Base-by-base conservation (phyloP, 92 coral and sea anemone species). In the Siderastrea radians region DNA sequence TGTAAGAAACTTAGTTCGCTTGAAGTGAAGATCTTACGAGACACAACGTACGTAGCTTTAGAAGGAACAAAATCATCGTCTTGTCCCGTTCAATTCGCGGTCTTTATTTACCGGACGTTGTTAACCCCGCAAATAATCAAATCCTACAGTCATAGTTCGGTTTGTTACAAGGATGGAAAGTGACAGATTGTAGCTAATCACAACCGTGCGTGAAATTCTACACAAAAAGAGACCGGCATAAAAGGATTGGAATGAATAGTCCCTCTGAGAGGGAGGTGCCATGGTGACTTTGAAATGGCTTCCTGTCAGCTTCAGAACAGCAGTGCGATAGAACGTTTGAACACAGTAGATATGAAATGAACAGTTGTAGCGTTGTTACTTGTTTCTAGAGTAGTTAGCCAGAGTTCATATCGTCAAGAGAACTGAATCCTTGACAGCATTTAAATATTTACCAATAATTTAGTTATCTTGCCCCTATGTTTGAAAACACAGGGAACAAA, bases 131-230 rank as follows among this genome's bases (percentile, higher is more conserved):
- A 55, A 68, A 68, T 47, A 46, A n/a, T 70, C 78, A 17, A 82
- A 59, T 82, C 68, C 53, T 69, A 57, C 78, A 57, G 74, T 57
- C 57, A 69, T 50, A 70, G 86, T 82, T 71, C 16, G 58, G 86
- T 55, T 69, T 63, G 68, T 82, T 82, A 49, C 47, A 70, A 70
- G 48, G 69, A 72, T 57, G 48, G 38, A 46, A 67, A 68, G 45
- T 49, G 66, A 15, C 55, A 68, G 9, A 45, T 50, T 45, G 55
- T 58, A 81, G 77, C 38, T 26, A 70, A 26, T 69, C 11, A 12
- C 8, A 53, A 47, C 71, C 43, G 51, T 65, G 60, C 26, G 69
- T 13, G 73, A 66, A 11, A 17, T 15, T 81, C 49, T 11, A 81
- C 17, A 7, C 16, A 17, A 13, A 26, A 80, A 26, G 51, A 67